These are phyloP conservation scores for Exephanes ischioxanthus DNA, from an alignment of 2,888 invertebrate species.

Conservation along the genomic window DNA sequence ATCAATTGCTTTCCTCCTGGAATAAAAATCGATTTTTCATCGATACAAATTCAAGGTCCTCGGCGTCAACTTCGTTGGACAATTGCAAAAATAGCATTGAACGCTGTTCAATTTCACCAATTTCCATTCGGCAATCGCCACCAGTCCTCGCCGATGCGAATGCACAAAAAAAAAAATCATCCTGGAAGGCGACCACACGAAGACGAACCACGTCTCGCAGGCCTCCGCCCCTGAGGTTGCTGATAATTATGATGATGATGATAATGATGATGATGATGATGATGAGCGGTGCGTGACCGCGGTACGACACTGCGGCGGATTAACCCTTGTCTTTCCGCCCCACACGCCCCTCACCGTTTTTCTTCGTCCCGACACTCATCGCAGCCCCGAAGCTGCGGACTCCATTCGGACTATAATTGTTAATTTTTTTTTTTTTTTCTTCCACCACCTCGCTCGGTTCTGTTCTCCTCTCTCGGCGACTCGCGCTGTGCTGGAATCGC, in stretches of 20 bases:
- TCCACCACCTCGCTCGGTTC: not conserved
- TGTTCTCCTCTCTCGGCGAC: constrained; percentile 28
- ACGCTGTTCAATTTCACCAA: constrained; percentile 30
- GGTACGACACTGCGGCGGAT: constrained; percentile 57
- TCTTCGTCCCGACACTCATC: constrained; percentile 18
- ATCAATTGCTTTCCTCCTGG: too few relatives aligned
- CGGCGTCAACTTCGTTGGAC: too few relatives aligned
- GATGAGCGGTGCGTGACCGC: constrained; percentile 69
- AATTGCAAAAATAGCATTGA: too few relatives aligned
- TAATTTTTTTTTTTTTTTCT: constrained; percentile 44
- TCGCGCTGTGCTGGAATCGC: constrained; percentile 32
- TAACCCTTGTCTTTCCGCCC: constrained; percentile 39
- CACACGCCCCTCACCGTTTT: not conserved
- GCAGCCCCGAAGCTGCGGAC: constrained; percentile 17
- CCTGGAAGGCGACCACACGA: not conserved
- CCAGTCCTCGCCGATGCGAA: constrained; percentile 10
- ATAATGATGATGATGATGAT: constrained; percentile 48
- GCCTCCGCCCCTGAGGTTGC: constrained; percentile 35
- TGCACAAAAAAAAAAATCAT: constrained; percentile 15
- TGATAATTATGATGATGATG: constrained; percentile 12
- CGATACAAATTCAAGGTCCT: too few relatives aligned
- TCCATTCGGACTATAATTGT: constrained; percentile 64
- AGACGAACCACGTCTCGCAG: not conserved
- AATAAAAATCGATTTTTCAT: too few relatives aligned
- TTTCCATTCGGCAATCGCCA: constrained; percentile 51